Base-by-base conservation (phyloP, 2,113 vertebrate species). In the Tragelaphus scriptus region DNA sequence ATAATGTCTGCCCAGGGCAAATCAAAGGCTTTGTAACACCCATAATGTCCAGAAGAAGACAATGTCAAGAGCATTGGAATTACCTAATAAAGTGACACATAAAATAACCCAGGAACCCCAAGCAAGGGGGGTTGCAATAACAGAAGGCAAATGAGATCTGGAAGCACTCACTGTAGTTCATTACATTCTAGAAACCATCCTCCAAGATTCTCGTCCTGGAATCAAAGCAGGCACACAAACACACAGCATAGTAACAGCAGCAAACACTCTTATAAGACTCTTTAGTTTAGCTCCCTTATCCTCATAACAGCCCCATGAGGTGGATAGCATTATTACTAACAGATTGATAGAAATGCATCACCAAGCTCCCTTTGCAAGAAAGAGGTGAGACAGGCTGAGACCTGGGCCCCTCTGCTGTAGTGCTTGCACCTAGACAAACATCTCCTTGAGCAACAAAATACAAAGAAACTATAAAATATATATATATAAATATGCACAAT, bases 151-250 rank as follows among this genome's bases (percentile, higher is more conserved):
- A 49, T 0, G 1, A 95, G 40, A 55, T 68, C 5, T 53, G 6
- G 59, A 81, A 63, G 28, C n/a, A 68, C n/a, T 82, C 6, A 2
- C 13, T 59, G 47, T 44, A 68, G 23, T 36, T n/a, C 13, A 49
- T 16, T 80, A 25, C 81, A 92, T 97, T 97, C 90, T 95, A 95
- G 88, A 98, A 97, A 89, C 68, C 80, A 96, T 95, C 98, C 95
- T 98, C 92, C 61, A 49, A 85, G 63, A 92, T n/a, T 19, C 68
- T 93, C 85, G 17, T 94, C 88, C 90, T 16, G 88, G n/a, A 97
- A 81, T 40, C 75, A 58, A 58, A 91, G 11, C 25, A 71, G 32
- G 32, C 23, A 40, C 51, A 95, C 98, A 94, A 28, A 47, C 55
- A 9, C 21, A 40, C 6, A 44, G 51, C 5, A 28, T 8, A 75